Base-by-base conservation (phyloP, 2,797 vertebrate genomes). In the Enteromius fasciolatus region DNA sequence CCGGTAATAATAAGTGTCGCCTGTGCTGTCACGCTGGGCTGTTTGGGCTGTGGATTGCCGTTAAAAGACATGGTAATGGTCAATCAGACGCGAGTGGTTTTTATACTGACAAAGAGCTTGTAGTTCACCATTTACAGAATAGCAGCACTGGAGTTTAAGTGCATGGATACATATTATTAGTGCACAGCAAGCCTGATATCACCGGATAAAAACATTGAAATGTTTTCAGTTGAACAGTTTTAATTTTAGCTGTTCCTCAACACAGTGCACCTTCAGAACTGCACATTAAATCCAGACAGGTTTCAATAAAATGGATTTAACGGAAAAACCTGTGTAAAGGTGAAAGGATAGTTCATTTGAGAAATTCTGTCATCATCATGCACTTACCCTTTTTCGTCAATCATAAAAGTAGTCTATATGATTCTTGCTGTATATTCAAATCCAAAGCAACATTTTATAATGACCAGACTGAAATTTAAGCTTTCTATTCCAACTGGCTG, bases 31-130 rank as follows among this genome's bases (percentile, higher is more conserved):
- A 52, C 5, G 69, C 57, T 66, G 79, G 28, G 80, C 33, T 70
- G 66, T 69, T 57, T 57, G 36, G 25, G n/a, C 23, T 41, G 61
- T 25, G 59, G 59, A 75, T 67, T 75, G 59, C 46, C 0, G 23
- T 54, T 81, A 81, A 75, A 75, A 54, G 70, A 81, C 70, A 41
- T 41, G 61, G 31, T 75, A 81, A 81, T 81, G 70, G 46, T 74
- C 70, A 66, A 67, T 81, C 80, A 67, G 36, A 81, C 17, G 23
- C n/a, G 46, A 81, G 44, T 74, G 80, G 14, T 48, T 74, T 81
- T 50, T 74, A 81, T 81, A 36, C 44, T 25, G 69, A 79, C 46
- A 73, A 36, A 18, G 31, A 75, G 31, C 28, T 64, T 33, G 25
- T 50, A 63, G 44, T 73, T 81, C 20, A 66, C 44, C 57, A 52